A percentile compares a stretch with the other conserved stretches of the same genome.
phyloP scores from a whole-genome alignment of 2,113 vertebrate species.

The Mesembrinibis cayennensis region DNA sequence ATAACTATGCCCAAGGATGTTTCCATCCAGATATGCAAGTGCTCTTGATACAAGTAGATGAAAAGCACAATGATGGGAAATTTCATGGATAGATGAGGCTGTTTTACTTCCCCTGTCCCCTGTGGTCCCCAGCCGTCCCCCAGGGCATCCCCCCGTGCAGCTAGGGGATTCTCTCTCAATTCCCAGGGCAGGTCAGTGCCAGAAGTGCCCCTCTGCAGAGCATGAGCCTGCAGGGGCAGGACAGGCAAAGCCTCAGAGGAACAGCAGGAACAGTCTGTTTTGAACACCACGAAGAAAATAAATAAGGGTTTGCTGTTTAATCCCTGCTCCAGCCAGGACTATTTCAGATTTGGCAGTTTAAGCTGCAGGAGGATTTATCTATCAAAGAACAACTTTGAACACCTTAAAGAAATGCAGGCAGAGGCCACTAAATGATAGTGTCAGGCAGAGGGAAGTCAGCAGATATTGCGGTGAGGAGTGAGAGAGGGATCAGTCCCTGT shows the following conservation, averaged over 20 bases:
- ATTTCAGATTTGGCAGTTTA: constrained; percentile 5
- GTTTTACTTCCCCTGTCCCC: neutral
- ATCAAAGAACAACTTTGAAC: neutral
- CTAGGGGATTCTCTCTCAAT: neutral
- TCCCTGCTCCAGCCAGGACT: neutral
- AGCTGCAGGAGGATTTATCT: constrained; percentile 25
- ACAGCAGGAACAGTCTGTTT: neutral
- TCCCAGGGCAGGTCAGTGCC: neutral
- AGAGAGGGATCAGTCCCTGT: neutral
- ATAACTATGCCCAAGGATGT: neutral
- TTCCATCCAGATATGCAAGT: neutral
- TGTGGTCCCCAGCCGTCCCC: neutral
- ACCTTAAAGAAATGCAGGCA: constrained; percentile 15
- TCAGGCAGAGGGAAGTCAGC: neutral
- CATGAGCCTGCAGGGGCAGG: neutral
- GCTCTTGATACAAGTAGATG: neutral
- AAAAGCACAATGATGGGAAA: neutral
- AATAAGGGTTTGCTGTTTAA: neutral
- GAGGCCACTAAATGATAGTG: neutral
- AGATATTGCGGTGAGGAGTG: neutral
- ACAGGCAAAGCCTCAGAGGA: neutral
- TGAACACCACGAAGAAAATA: neutral
- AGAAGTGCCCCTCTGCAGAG: neutral
- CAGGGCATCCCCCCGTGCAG: neutral
- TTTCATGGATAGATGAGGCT: neutral